Evolutionary conservation across 1,140 invertebrate genomes (phyloP), one percentile per base, ranked within the genome.

Genomic region (Lepidurus apus): DNA sequence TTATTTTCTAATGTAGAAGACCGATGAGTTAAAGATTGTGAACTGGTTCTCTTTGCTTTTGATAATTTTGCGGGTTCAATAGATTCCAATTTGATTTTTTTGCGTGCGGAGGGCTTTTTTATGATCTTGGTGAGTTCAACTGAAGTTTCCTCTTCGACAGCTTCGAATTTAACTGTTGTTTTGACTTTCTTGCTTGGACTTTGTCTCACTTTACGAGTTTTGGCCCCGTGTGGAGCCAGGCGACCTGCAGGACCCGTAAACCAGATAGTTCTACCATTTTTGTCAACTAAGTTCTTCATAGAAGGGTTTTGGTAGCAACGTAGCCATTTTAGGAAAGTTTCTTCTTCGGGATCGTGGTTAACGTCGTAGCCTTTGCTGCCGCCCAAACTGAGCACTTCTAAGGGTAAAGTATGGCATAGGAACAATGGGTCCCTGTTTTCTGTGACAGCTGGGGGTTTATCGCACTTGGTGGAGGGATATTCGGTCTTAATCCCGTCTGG

Each of bases 181-280:
- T 78, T 65, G 42, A 24, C 75, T 47, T 75, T 75, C 42, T 77
- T 77, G 6, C 34, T 43, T 5, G 75, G 43, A 10, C 47, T 44
- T n/a, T 77, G 75, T 11, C 34, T 77, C 43, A 43, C 75, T 26
- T 47, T 42, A 10, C 75, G 26, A 44, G 24, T 45, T 44, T 77
- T 77, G 9, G 42, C 75, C 24, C 43, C 43, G 6, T 81, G 82
- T 1, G 84, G 84, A 43, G 79, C 80, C 79, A 85, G 74, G 9
- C 82, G 81, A 0, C 84, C 84, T 11, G 84, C 78, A n/a, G 82
- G 75, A 17, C 85, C 85, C 77, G 77, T n/a, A 76, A 83, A 85
- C 84, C 84, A 85, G 21, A 85, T 84, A 7, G 85, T 85, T 77
- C 85, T 82, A 43, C 81, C 81, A 78, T 85, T 84, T 75, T 82